Conservation (phyloP, 2,888 invertebrate species). For the Amphipyra berbera region DNA sequence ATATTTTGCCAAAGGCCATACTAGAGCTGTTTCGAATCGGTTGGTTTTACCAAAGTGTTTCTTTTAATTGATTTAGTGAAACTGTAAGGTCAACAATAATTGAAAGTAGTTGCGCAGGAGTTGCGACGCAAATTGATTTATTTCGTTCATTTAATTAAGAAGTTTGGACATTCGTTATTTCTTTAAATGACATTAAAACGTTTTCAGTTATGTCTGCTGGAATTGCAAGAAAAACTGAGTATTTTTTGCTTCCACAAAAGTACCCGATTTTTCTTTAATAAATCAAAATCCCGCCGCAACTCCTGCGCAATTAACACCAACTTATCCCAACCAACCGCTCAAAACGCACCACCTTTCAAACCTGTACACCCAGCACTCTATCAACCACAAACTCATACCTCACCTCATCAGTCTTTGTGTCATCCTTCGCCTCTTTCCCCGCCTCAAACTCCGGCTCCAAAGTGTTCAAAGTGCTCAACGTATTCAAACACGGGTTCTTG, state of each 20-base stretch:
- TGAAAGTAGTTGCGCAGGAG: slow-evolving; percentile 25
- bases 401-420: slow-evolving; percentile 87
- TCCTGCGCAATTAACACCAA: slow-evolving; percentile 25
- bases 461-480: too few relatives aligned
- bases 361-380: slow-evolving; percentile 95
- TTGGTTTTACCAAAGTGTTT: slow-evolving; percentile 32
- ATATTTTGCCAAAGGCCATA: slow-evolving; percentile 70
- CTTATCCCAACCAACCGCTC: slow-evolving; percentile 22
- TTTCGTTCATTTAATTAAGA: not conserved
- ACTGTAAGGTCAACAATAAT: slow-evolving; percentile 3
- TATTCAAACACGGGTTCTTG: slow-evolving; percentile 76
- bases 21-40: slow-evolving; percentile 48
- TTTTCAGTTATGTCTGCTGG: not conserved
- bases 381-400: slow-evolving; percentile 96
- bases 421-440: slow-evolving; percentile 65
- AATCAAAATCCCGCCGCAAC: slow-evolving; percentile 3
- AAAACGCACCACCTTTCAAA: slow-evolving; percentile 83
- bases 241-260: not conserved
- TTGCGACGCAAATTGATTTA: not conserved
- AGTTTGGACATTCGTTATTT: not conserved
- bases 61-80: slow-evolving; percentile 6
- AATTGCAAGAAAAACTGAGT: not conserved
- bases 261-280: not conserved
- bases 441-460: slow-evolving; percentile 56
- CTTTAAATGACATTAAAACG: not conserved